A percentile compares a stretch with the other conserved stretches of the same genome.
These are phyloP conservation scores for Drosophila pallidifrons DNA, from an alignment of 1,140 invertebrate genomes.

Conservation along the genomic window DNA sequence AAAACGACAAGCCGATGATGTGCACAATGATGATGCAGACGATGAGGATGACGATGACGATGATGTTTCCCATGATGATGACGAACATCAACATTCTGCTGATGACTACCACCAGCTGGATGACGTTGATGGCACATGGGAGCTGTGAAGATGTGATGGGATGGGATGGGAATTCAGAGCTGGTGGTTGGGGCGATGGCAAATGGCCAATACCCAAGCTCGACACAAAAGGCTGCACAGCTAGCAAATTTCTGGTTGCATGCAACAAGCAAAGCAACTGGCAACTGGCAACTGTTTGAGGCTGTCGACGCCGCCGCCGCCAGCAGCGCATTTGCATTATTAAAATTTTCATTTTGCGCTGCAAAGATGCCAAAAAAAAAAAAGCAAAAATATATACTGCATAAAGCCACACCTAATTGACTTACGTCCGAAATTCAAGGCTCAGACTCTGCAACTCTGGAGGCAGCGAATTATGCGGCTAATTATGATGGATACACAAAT, in stretches of 20 bases:
- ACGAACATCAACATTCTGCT: conserved; percentile 13
- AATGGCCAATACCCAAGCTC: conserved; percentile 35
- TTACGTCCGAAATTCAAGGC: conserved; percentile 21
- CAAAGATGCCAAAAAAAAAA: conserved; percentile 24
- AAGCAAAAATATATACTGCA: background rate
- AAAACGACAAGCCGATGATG: conserved; percentile 74
- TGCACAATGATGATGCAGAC: conserved; percentile 30
- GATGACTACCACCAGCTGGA: conserved; percentile 10
- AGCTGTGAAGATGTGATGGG: background rate
- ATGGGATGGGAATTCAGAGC: background rate
- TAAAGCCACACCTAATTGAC: conserved; percentile 61
- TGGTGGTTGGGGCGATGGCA: conserved; percentile 10
- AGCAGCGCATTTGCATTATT: conserved; percentile 74
- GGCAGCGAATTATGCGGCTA: conserved; percentile 5
- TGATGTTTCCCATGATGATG: conserved; percentile 15
- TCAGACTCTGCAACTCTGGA: background rate
- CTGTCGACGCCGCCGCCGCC: conserved; percentile 39
- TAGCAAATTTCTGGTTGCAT: conserved; percentile 36
- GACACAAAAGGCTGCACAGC: conserved; percentile 16
- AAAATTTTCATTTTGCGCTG: conserved; percentile 71
- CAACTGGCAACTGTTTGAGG: conserved; percentile 45
- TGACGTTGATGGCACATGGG: conserved; percentile 34
- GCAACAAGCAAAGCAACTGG: conserved; percentile 56
- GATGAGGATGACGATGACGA: conserved; percentile 13
- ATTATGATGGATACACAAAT: conserved; percentile 32